Evolutionary conservation across 2,888 invertebrate genomes (phyloP).

Genomic region (Pediacus dermestoides): DNA sequence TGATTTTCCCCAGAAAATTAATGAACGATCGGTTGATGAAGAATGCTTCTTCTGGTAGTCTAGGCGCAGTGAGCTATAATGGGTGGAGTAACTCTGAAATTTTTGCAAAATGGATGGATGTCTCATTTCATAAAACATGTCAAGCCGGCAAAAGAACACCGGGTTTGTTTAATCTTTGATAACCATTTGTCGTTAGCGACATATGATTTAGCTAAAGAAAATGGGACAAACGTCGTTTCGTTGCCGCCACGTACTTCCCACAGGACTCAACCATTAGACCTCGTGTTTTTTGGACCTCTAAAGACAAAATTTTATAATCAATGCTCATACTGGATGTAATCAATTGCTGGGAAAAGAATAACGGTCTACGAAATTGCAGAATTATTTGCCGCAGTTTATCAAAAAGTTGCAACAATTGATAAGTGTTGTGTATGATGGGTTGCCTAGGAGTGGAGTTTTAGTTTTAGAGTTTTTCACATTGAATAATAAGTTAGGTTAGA

Average conservation of each 20-base stretch:
- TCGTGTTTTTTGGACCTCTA: slow-evolving; percentile 31
- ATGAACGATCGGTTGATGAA: slow-evolving; percentile 18
- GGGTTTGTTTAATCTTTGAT: neutral
- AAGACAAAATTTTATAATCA: slow-evolving; percentile 32
- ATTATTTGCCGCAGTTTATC: too few relatives aligned
- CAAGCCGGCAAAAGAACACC: neutral
- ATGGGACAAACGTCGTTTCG: slow-evolving; percentile 31
- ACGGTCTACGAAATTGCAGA: neutral
- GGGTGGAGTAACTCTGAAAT: neutral
- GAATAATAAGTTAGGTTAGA: too few relatives aligned
- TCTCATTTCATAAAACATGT: neutral
- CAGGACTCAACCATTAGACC: slow-evolving; percentile 28
- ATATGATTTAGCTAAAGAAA: slow-evolving; percentile 13
- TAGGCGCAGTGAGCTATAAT: neutral
- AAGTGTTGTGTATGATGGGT: too few relatives aligned
- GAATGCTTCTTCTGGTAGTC: neutral
- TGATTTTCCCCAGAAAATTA: slow-evolving; percentile 40
- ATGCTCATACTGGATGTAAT: slow-evolving; percentile 31
- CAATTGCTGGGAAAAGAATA: slow-evolving; percentile 23
- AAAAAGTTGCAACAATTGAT: too few relatives aligned
- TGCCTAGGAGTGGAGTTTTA: too few relatives aligned
- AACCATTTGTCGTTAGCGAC: too few relatives aligned
- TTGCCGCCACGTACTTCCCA: slow-evolving; percentile 37
- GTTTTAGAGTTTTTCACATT: too few relatives aligned
- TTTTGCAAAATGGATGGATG: neutral